Conservation (phyloP, 1,140 invertebrate species). For the Drosophila teissieri region DNA sequence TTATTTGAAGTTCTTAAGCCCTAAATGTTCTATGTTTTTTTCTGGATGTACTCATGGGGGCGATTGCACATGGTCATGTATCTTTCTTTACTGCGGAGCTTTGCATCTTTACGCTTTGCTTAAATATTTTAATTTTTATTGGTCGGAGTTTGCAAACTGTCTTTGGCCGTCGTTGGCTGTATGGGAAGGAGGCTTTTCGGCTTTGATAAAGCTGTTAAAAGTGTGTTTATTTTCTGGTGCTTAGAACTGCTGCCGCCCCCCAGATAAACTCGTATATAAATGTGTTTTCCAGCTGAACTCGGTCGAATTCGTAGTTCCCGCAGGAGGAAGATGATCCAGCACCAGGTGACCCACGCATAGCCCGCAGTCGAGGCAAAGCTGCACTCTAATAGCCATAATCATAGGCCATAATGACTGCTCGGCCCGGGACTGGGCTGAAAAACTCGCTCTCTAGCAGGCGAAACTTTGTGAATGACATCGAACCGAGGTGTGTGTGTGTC, state of each 20-base stretch:
- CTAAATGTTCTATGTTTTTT: background rate
- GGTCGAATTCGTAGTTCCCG: constrained; percentile 6
- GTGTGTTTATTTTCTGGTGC: constrained; percentile 72
- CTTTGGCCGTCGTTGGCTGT: constrained; percentile 19
- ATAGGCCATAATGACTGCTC: constrained; percentile 75
- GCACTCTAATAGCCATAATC: constrained; percentile 80
- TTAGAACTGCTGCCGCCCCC: constrained; percentile 20
- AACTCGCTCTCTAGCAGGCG: constrained; percentile 33
- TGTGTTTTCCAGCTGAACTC: constrained; percentile 1
- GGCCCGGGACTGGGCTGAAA: constrained; percentile 10
- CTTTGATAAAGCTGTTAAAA: constrained; percentile 76
- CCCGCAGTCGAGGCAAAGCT: constrained; percentile 52
- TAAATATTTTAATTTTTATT: constrained; percentile 84
- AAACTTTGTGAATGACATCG: constrained; percentile 79
- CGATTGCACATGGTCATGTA: constrained; percentile 51
- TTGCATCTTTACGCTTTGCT: constrained; percentile 80
- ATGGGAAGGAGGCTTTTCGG: constrained; percentile 35
- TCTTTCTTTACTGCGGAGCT: constrained; percentile 78
- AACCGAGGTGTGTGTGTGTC: constrained; percentile 64
- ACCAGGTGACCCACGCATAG: constrained; percentile 22
- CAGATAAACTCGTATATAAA: constrained; percentile 37
- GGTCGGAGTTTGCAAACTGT: constrained; percentile 73
- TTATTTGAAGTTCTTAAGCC: background rate
- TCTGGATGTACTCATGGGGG: constrained; percentile 1
- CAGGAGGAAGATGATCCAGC: constrained; percentile 6